Evolutionary conservation across 2,113 vertebrate species (phyloP).

Genomic region (Aptenodytes forsteri): DNA sequence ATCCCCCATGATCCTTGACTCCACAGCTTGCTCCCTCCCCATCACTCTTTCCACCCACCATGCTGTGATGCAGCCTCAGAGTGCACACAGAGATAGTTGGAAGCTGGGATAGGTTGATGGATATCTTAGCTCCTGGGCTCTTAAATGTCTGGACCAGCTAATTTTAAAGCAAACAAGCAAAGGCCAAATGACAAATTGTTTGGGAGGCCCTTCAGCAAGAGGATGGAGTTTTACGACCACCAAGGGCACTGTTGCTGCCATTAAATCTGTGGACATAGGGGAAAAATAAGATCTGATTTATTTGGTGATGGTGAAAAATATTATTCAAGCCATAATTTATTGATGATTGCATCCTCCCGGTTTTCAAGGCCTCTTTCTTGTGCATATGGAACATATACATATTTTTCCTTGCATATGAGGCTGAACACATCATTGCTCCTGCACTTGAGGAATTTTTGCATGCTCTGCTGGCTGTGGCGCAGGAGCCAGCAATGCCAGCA

Average conservation of each 20-base stretch:
- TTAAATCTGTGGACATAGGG: not conserved
- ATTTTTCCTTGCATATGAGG: not conserved
- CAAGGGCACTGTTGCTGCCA: constrained; percentile 18
- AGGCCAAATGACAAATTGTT: constrained; percentile 40
- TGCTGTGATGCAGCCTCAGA: not conserved
- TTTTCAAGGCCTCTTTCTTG: constrained; percentile 3
- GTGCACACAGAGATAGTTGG: not conserved
- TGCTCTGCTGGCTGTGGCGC: not conserved
- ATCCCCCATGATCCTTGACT: not conserved
- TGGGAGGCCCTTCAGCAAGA: constrained; percentile 18
- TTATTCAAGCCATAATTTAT: constrained; percentile 41
- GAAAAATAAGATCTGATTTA: constrained; percentile 52
- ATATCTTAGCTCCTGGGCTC: constrained; percentile 50
- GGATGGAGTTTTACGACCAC: constrained; percentile 29
- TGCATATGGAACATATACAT: not conserved
- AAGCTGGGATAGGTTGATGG: constrained; percentile 21
- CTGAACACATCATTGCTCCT: not conserved
- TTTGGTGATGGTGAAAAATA: constrained; percentile 13
- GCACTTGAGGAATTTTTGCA: not conserved
- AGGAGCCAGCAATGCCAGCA: not conserved
- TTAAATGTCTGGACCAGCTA: constrained; percentile 38
- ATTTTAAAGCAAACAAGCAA: constrained; percentile 31
- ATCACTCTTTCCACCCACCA: not conserved
- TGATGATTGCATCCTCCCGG: not conserved
- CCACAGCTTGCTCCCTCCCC: not conserved